Evolutionary conservation across 2,888 invertebrate species (phyloP), one percentile per base, ranked within the genome.

Genomic region (Eupelmus urozonus): DNA sequence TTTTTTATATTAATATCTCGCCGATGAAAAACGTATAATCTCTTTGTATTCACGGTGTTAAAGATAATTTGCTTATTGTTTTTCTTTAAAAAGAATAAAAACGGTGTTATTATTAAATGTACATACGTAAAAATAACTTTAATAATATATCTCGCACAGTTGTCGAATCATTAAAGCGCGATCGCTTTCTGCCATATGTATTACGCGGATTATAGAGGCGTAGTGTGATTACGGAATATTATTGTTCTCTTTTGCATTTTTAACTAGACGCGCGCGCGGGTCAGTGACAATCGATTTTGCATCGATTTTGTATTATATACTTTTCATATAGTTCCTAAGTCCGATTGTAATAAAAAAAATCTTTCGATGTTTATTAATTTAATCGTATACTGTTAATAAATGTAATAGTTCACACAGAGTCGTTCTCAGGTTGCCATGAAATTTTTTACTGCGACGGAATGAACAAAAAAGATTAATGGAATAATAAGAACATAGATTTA

Each of bases 301-400:
- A 80, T 80, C 80, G 80, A 80, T 80, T 75, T 75, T 80, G 70
- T 78, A 76, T 72, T 63, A 78, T 75, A 75, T 80, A 78, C 57
- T 78, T 78, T 74, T 74, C 69, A 65, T 65, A 76, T 80, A 80
- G 80, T 80, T 80, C 80, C 80, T 80, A 80, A 71, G 77, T 74
- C 77, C 65, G 66, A 77, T 77, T 74, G 74, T 71, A 80, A 77
- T 66, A 59, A 76, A 69, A 77, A 18, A 74, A 69, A 71, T 51
- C 40, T 71, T 75, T 74, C 42, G 49, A 67, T 71, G 45, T 71
- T 74, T 74, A 62, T 69, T 79, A 57, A 70, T 77, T 78, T 74
- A 70, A 71, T 75, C 72, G 67, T 78, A 57, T 79, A 55, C 57
- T 69, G 60, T 70, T 80, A 67, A 67, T 76, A 40, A 63, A 76